Conservation (phyloP, 2,113 vertebrate species). For the Apistogramma diplotaenia region DNA sequence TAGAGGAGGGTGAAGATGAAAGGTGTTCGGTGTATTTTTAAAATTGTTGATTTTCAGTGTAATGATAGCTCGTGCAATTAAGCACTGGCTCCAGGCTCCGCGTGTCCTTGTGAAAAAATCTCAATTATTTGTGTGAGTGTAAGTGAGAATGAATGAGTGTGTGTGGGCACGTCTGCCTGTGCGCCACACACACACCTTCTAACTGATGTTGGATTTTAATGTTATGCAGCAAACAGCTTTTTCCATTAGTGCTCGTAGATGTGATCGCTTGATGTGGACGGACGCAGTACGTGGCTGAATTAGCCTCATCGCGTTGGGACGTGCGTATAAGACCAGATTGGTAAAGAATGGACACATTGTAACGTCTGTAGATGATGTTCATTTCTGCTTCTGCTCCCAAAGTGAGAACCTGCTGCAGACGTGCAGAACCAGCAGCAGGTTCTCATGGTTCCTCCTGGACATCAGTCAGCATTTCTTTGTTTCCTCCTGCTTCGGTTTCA, state of each 20-base stretch:
- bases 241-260: background rate
- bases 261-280: background rate
- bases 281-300: too few relatives aligned
- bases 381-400: too few relatives aligned
- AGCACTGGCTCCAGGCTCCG: slow-evolving; percentile 75
- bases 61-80: slow-evolving; percentile 82
- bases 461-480: slow-evolving; percentile 62
- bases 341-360: too few relatives aligned
- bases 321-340: too few relatives aligned
- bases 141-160: background rate
- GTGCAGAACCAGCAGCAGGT: too few relatives aligned
- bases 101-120: slow-evolving; percentile 77
- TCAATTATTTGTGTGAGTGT: slow-evolving; percentile 69
- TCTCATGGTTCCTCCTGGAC: slow-evolving; percentile 66
- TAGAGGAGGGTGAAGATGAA: slow-evolving; percentile 76
- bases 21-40: slow-evolving; percentile 81
- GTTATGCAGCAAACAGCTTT: slow-evolving; percentile 15
- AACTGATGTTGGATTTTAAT: slow-evolving; percentile 29
- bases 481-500: slow-evolving; percentile 33
- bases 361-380: too few relatives aligned
- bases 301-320: too few relatives aligned
- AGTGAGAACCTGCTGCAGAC: too few relatives aligned
- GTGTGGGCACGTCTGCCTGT: slow-evolving; percentile 13
- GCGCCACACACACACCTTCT: slow-evolving; percentile 45
- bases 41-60: slow-evolving; percentile 81